phyloP scores from a whole-genome alignment of 2,888 invertebrate species.

The Eurytoma adleriae region DNA sequence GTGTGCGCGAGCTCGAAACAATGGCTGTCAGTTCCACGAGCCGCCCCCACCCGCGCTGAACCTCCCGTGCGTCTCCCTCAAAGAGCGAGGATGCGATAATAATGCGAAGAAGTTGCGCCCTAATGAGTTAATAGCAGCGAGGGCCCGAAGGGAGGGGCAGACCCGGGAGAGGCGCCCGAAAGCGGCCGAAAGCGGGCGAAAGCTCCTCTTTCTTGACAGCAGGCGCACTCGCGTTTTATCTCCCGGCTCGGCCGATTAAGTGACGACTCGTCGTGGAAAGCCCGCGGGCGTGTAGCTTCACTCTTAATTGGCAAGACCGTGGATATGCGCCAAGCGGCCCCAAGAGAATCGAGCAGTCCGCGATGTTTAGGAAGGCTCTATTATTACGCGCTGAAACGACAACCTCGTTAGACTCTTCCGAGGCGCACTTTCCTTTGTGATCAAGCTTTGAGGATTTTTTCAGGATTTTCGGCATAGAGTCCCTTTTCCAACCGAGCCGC shows the following conservation, averaged over 20 bases:
- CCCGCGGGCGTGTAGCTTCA: too few species aligned
- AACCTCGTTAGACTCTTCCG: background rate
- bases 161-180: background rate
- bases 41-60: constrained; percentile 59
- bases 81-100: constrained; percentile 49
- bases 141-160: background rate
- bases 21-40: constrained; percentile 61
- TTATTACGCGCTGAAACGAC: background rate
- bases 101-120: constrained; percentile 60
- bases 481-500: too few species aligned
- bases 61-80: constrained; percentile 43
- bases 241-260: background rate
- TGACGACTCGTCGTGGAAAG: too few species aligned
- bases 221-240: background rate
- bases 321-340: too few species aligned
- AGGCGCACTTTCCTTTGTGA: background rate
- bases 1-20: constrained; percentile 52
- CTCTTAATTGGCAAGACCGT: constrained; percentile 25
- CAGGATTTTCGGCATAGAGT: too few species aligned
- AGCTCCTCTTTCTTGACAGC: too few species aligned
- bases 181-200: too few species aligned
- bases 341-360: background rate
- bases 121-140: constrained; percentile 74
- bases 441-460: too few species aligned
- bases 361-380: constrained; percentile 1